Evolutionary conservation across 2,113 vertebrate genomes (phyloP).

Genomic region (Ammodramus savannarum): DNA sequence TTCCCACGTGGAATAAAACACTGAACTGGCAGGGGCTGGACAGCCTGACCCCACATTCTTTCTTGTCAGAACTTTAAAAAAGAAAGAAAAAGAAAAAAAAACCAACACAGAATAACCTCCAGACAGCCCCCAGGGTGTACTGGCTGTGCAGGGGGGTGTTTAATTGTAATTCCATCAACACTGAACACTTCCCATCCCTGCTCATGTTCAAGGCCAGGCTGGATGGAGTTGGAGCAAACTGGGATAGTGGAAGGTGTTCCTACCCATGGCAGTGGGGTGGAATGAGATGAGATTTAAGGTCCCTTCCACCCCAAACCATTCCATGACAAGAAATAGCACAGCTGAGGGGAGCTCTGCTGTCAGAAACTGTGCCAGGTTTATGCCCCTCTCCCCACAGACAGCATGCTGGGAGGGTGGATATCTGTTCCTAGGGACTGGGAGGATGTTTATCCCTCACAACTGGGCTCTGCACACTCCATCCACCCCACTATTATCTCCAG

Average conservation of each 20-base stretch:
- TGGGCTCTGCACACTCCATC: background rate
- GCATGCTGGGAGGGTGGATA: fast-evolving
- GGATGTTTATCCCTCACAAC: background rate
- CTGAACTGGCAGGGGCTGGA: background rate
- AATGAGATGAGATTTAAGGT: background rate
- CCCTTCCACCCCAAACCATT: background rate
- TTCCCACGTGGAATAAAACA: background rate
- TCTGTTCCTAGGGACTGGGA: background rate
- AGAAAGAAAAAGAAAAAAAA: background rate
- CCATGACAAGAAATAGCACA: fast-evolving
- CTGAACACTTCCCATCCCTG: background rate
- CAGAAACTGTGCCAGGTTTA: background rate
- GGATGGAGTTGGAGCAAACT: background rate
- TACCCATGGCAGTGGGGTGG: background rate
- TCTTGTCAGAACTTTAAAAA: background rate
- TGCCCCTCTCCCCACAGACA: background rate
- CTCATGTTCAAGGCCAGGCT: fast-evolving
- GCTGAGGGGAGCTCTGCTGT: background rate
- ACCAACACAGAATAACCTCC: background rate
- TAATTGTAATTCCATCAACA: background rate
- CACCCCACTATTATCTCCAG: background rate
- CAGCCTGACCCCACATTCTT: background rate
- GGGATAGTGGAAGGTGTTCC: background rate
- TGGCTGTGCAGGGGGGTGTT: background rate
- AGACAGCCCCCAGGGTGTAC: fast-evolving